Evolutionary conservation across 2,113 vertebrate species (phyloP), one percentile per base, ranked within the genome.

Genomic region (Raja brachyura): DNA sequence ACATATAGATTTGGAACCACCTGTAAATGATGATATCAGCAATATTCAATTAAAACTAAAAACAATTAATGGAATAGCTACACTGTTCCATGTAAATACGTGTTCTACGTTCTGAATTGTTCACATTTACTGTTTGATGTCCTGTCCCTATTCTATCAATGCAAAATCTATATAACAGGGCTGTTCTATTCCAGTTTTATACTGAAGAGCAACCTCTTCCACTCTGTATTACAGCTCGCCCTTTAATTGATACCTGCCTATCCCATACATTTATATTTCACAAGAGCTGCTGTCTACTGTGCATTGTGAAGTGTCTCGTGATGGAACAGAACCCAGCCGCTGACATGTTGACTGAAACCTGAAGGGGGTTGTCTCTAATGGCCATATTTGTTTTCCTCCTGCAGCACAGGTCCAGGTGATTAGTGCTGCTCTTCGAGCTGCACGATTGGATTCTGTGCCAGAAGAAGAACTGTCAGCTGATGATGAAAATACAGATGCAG

Each of bases 321-420:
- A 56, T 11, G 56, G 61, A 22, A 1, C 39, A 33, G 94, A 73
- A 59, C 8, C 94, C 33, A 63, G 28, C 28, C 59, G 31, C 59
- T 18, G 1, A 16, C 0, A 61, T 18, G 59, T 14, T 31, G 18
- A 18, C 59, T 83, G 22, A 8, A 83, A 4, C 59, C 22, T 28
- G 22, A 20, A 83, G 22, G 18, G 10, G 79, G 28, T 59, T 31
- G 59, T 66, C 83, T 88, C 59, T 88, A 88, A 66, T 66, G n/a
- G 28, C 1, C 3, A 6, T 88, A 28, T 63, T 88, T 63, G 83
- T 4, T 31, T 66, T 88, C 83, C 59, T 75, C 18, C 3, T 94
- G 59, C 94, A 98, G 98, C 97, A 95, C 97, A 97, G 95, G 97
- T 97, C 68, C 97, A 97, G 95, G 98, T 98, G 59, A 93, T 98